Base-by-base conservation (phyloP, 2,888 invertebrate genomes). In the Abrostola triplasia region DNA sequence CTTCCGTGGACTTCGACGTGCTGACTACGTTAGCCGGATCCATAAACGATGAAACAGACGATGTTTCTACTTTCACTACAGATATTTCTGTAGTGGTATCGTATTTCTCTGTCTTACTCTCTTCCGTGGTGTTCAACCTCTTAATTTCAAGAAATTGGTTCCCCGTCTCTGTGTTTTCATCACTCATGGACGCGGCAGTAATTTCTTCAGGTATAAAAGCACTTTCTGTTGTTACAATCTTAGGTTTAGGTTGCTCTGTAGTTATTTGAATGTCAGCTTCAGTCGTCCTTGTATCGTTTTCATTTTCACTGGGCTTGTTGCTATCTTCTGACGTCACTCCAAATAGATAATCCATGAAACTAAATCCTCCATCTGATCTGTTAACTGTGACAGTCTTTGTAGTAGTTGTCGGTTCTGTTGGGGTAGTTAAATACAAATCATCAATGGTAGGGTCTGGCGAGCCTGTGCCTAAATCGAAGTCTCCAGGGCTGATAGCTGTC, bases 1-100 rank as follows among this genome's bases (percentile, higher is more conserved):
- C 95, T 88, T 97, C 97, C 24, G 97, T 97, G 4, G 97, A 97
- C 83, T 97, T 97, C 1, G 97, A 97, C 0, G 98, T 98, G 74
- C 96, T 96, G 8, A 97, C 88, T 6, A 96, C 90, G 65, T 95
- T 94, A 10, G 93, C 90, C 73, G 95, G 91, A 87, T 94, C 93
- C 95, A 95, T 90, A 84, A 92, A 91, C 76, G 92, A 86, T 64
- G 93, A 93, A 47, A 86, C 82, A 6, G 93, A 88, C 6, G 93
- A 84, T 5, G 85, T 83, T 81, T 92, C 89, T 53, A 89, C 67
- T 75, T 80, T 81, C 11, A 75, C 76, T 10, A 80, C 60, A 59
- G 79, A 70, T 61, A 68, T 71, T 62, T 82, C 83, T 5, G 85
- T 84, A 13, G 68, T 51, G 35, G 54, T 78, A 49, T 38, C 60